Conservation (phyloP, 2,888 invertebrate species). For the Acanthosepion lycidas region DNA sequence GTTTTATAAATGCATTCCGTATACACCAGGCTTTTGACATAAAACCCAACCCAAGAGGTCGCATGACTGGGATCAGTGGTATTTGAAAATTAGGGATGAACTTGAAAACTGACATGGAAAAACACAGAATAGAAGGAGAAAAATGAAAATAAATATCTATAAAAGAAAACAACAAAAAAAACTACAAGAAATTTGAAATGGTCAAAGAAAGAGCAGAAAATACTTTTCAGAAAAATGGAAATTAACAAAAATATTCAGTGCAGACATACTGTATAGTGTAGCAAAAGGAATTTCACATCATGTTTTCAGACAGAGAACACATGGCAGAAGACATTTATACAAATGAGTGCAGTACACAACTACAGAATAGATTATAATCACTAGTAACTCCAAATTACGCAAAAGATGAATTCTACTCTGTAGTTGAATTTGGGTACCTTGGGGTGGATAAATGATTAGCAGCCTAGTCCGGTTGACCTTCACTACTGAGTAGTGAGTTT, state of each 20-base stretch:
- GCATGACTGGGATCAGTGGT: slow-evolving; percentile 18
- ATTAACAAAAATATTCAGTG: background rate
- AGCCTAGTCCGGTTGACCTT: no score
- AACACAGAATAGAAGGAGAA: slow-evolving; percentile 6
- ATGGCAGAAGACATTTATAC: no score
- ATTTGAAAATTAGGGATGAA: slow-evolving; percentile 44
- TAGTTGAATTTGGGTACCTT: no score
- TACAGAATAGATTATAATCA: no score
- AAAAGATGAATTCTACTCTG: background rate
- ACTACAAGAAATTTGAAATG: background rate
- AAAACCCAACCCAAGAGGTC: slow-evolving; percentile 4
- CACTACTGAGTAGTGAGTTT: no score
- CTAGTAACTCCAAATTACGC: no score
- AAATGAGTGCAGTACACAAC: no score
- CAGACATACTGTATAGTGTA: background rate
- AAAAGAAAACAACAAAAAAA: background rate
- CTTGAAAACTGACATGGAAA: slow-evolving; percentile 41
- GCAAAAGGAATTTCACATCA: no score
- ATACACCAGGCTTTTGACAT: slow-evolving; percentile 36
- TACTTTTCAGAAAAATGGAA: background rate
- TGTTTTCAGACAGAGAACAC: no score
- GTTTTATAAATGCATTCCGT: background rate
- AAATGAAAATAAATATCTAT: background rate
- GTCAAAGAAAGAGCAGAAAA: background rate
- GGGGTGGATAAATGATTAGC: no score